phyloP scores from a whole-genome alignment of 1,140 invertebrate species.

The Ips nitidus region DNA sequence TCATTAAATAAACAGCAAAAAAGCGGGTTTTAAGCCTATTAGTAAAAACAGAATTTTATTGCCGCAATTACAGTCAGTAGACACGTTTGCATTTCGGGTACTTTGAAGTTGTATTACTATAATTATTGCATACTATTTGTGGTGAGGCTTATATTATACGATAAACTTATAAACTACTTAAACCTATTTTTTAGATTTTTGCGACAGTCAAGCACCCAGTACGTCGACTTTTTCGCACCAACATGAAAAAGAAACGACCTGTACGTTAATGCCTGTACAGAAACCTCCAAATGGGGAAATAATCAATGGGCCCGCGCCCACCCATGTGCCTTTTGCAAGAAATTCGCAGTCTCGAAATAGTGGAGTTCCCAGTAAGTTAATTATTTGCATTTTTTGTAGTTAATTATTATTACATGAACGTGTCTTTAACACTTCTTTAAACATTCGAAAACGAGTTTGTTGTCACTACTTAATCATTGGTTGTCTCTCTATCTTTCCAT shows the following conservation, averaged over 20 bases:
- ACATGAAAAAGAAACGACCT: background rate
- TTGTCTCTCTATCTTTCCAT: background rate
- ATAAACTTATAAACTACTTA: background rate
- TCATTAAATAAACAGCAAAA: too few species aligned
- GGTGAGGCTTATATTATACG: background rate
- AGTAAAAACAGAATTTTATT: too few species aligned
- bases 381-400: too few species aligned
- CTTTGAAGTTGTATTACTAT: too few species aligned
- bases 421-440: background rate
- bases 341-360: background rate
- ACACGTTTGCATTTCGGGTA: too few species aligned
- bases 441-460: background rate
- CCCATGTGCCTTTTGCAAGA: background rate
- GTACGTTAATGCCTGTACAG: background rate
- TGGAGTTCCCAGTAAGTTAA: background rate
- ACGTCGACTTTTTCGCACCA: background rate
- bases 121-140: too few species aligned
- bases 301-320: background rate
- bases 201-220: background rate
- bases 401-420: background rate
- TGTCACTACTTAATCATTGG: background rate
- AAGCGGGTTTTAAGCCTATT: too few species aligned
- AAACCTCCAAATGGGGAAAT: background rate
- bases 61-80: too few species aligned
- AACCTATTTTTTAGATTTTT: background rate